Base-by-base conservation (phyloP, 2,797 vertebrate species). In the Danio albolineatus region DNA sequence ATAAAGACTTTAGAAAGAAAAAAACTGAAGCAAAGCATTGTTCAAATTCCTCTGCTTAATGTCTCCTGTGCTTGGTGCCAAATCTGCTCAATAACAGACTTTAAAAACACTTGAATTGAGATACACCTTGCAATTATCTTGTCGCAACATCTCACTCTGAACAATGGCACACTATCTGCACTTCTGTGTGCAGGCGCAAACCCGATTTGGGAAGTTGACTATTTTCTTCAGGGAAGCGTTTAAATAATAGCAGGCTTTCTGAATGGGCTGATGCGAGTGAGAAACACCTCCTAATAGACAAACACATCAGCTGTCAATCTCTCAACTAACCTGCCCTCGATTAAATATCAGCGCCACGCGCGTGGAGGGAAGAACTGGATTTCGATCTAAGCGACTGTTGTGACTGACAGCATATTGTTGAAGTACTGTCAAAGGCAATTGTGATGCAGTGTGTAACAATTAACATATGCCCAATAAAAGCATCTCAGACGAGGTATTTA, bases 61-160 rank as follows among this genome's bases (percentile, higher is more conserved):
- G 75, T 76, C 67, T 86, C 83, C 83, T 81, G 77, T 71, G n/a
- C 64, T 78, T 76, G 81, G 36, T 83, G 89, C 89, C 78, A 73
- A 75, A 75, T 87, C 90, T 85, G 56, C 90, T 86, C 80, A 43
- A 79, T 88, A 86, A 82, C 69, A 75, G 51, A 80, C 89, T 80
- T 70, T 60, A 70, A 56, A 87, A 75, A 69, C 86, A 56, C 71
- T 85, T 78, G 66, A 62, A 66, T 66, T 48, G 36, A 84, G 84
- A 80, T 82, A 82, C 81, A 71, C 76, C 87, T 85, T 21, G 66
- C 81, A 82, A 85, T 83, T 86, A 67, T 76, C 82, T 78, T 88
- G 86, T 88, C 85, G 85, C 85, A 88, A 79, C 64, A 85, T 76
- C 71, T 78, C 78, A 81, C 44, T 38, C 72, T 38, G 53, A 85